Evolutionary conservation across 2,888 invertebrate genomes (phyloP), one percentile per base, ranked within the genome.

Genomic region (Helleia helle): DNA sequence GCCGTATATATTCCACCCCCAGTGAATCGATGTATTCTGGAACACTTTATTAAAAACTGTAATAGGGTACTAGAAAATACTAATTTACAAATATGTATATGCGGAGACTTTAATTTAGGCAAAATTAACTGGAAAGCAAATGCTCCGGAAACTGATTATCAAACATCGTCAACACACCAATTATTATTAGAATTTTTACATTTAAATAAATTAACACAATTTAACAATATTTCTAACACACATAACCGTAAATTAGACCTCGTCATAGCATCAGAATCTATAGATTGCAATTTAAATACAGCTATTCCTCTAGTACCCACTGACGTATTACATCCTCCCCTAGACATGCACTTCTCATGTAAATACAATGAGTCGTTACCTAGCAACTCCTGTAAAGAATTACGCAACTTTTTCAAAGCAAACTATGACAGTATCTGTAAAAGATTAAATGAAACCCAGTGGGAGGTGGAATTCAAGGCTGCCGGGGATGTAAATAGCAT

Each of bases 271-370:
- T 4, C 24, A 22, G 24, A 22, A 4, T 7, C 24, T 24, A 7
- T 22, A 6, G 24, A 22, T 7, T 7, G 4, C 22, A 7, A 7
- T 22, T 22, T 22, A 4, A 22, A 6, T 7, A 6, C 24, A 22
- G 24, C 5, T 24, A 22, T 4, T 25, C n/a, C 22, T 8, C 7
- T 25, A 4, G 22, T 15, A 7, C 4, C 24, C 12, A 11, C 36
- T 6, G 36, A 36, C 22, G 4, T 11, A 6, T 24, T 24, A 4
- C 36, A 36, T 24, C 36, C 36, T n/a, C 36, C 24, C 24, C 18
- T 36, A 22, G 25, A 24, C 7, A 25, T 36, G 7, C 4, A 36
- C 5, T 8, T 36, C 12, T 36, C 12, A 3, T 4, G 8, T 9
- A 24, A 6, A n/a, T 1, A 7, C 22, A 8, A 36, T 4, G 3